Percentiles rank a stretch among this genome's conserved stretches.
phyloP scores from a whole-genome alignment of 2,797 vertebrate species.

The Streptopelia turtur region DNA sequence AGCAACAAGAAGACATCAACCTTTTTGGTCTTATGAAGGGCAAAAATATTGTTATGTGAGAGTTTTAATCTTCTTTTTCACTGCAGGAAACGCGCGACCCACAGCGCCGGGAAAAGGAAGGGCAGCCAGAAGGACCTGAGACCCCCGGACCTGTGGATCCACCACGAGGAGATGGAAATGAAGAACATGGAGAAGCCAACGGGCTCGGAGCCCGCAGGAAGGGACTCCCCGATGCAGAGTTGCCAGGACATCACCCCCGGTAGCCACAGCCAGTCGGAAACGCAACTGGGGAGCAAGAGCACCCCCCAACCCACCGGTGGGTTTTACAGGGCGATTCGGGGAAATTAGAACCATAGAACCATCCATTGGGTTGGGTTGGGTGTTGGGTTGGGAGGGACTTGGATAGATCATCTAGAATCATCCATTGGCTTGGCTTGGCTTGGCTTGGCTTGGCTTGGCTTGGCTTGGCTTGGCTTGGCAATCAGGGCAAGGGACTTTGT shows the following conservation, averaged over 20 bases:
- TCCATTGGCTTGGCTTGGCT: too few relatives aligned
- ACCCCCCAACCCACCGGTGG: constrained; percentile 80
- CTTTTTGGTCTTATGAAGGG: neutral
- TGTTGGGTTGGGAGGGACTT: neutral
- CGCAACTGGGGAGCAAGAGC: constrained; percentile 91
- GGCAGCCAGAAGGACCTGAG: constrained; percentile 95
- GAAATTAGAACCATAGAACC: too few relatives aligned
- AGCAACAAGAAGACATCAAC: neutral
- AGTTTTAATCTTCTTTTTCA: neutral
- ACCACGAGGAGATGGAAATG: constrained; percentile 98
- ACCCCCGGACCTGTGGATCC: constrained; percentile 96
- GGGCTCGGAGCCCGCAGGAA: constrained; percentile 79
- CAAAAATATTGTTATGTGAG: neutral
- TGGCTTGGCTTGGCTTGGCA: too few relatives aligned
- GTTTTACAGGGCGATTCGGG: too few relatives aligned
- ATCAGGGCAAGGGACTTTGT: too few relatives aligned
- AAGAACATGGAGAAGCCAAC: constrained; percentile 92
- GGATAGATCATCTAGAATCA: too few relatives aligned
- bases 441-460: too few relatives aligned
- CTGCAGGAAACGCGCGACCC: constrained; percentile 89
- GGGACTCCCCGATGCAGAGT: constrained; percentile 86
- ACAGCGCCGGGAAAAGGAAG: constrained; percentile 89
- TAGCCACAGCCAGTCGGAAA: constrained; percentile 93
- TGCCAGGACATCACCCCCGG: constrained; percentile 91
- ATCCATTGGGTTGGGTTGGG: neutral